These are phyloP conservation scores for Amblyteles armatorius DNA, from an alignment of 2,888 invertebrate species.

Conservation along the genomic window DNA sequence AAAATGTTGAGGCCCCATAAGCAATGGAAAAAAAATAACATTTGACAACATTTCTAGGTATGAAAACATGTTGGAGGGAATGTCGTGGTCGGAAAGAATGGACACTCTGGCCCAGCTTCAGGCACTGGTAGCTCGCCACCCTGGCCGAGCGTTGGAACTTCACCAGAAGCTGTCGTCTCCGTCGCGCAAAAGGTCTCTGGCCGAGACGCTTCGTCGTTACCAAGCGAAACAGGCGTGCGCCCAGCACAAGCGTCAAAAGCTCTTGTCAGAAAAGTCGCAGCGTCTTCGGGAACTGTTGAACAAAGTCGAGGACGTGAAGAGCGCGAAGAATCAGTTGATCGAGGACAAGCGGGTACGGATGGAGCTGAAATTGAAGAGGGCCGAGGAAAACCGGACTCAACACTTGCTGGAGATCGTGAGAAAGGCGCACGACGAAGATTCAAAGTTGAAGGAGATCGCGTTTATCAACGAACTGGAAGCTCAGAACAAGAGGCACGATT, in stretches of 20 bases:
- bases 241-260: slow-evolving; percentile 92
- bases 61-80: slow-evolving; percentile 85
- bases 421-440: slow-evolving; percentile 99
- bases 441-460: slow-evolving; percentile 98
- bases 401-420: slow-evolving; percentile 92
- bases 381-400: slow-evolving; percentile 95
- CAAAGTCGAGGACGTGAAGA: slow-evolving; percentile 93
- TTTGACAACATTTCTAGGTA: slow-evolving; percentile 73
- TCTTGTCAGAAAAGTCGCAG: slow-evolving; percentile 93
- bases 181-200: slow-evolving; percentile 93
- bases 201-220: slow-evolving; percentile 91
- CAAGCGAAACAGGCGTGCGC: slow-evolving; percentile 97
- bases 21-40: not conserved
- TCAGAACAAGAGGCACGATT: slow-evolving; percentile 96
- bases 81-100: slow-evolving; percentile 95
- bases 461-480: slow-evolving; percentile 98
- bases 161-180: slow-evolving; percentile 98
- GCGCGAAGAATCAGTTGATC: slow-evolving; percentile 94
- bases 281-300: slow-evolving; percentile 94
- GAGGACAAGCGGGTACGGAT: slow-evolving; percentile 92
- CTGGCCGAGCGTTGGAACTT: slow-evolving; percentile 95
- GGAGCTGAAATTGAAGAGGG: slow-evolving; percentile 92
- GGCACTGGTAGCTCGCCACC: slow-evolving; percentile 93
- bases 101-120: slow-evolving; percentile 92
- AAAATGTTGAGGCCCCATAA: not conserved